These are phyloP conservation scores for Cyprinodon diabolis DNA, from an alignment of 2,797 vertebrate genomes.

Conservation along the genomic window DNA sequence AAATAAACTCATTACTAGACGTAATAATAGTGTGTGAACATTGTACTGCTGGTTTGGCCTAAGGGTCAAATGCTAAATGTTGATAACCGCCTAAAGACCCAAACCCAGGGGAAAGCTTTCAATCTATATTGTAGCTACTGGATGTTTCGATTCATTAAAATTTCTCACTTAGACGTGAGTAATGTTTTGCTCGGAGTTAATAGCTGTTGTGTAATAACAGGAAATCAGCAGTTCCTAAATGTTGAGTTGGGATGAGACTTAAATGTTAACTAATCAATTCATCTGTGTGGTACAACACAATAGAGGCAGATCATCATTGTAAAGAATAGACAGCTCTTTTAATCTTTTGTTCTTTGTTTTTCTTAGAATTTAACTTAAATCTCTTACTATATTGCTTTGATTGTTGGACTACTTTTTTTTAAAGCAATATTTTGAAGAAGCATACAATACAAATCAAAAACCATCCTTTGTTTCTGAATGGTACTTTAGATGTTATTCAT, in stretches of 20 bases:
- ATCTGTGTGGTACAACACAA: neutral
- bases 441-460: neutral
- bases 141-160: conserved; percentile 52
- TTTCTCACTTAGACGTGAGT: conserved; percentile 28
- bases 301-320: neutral
- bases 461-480: neutral
- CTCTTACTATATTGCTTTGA: neutral
- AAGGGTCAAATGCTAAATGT: conserved; percentile 52
- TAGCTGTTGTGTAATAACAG: conserved; percentile 38
- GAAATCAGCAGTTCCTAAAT: conserved; percentile 25
- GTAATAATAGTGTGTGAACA: conserved; percentile 53
- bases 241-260: conserved; percentile 12
- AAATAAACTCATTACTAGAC: conserved; percentile 54
- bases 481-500: neutral
- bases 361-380: neutral
- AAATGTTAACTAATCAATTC: conserved; percentile 50
- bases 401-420: no score
- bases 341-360: neutral
- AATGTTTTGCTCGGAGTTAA: conserved; percentile 25
- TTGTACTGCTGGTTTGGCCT: conserved; percentile 36
- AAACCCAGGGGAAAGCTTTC: conserved; percentile 36
- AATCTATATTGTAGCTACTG: conserved; percentile 36
- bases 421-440: neutral
- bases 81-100: conserved; percentile 43
- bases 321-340: neutral